A percentile compares a stretch with the other conserved stretches of the same genome.
Conservation (phyloP, 2,113 vertebrate genomes). For the Cinclus mexicanus region DNA sequence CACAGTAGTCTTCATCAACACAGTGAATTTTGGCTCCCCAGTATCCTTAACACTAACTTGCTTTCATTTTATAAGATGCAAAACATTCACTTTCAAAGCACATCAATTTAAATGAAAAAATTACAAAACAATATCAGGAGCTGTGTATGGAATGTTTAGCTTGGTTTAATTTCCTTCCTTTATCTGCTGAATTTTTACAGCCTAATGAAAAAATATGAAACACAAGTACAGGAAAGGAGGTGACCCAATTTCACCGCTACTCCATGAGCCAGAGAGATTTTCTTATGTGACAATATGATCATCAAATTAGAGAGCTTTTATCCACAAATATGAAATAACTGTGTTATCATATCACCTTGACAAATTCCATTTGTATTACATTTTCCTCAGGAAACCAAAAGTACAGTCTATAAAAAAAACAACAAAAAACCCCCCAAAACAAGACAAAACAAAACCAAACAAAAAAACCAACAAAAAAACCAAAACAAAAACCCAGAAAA, state of each 20-base stretch:
- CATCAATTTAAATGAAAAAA: neutral
- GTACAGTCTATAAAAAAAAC: neutral
- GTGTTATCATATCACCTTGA: neutral
- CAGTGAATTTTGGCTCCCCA: neutral
- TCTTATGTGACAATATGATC: neutral
- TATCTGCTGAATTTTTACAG: neutral
- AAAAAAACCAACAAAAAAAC: neutral
- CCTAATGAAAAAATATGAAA: slow-evolving; percentile 26
- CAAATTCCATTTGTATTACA: slow-evolving; percentile 54
- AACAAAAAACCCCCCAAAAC: neutral
- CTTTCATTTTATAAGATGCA: neutral
- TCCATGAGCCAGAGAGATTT: neutral
- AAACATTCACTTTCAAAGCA: neutral
- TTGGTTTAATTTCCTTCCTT: slow-evolving; percentile 25
- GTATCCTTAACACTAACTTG: neutral
- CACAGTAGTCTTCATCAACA: neutral
- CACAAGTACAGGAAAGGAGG: slow-evolving; percentile 2
- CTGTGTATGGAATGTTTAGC: neutral
- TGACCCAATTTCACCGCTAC: neutral
- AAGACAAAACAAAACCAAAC: too few relatives aligned
- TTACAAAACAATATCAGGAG: neutral
- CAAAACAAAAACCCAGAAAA: neutral
- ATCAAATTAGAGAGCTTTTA: neutral
- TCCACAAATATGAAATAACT: neutral
- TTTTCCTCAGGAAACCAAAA: slow-evolving; percentile 50